phyloP scores from a whole-genome alignment of 2,113 vertebrate genomes.

The Engystomops pustulosus region DNA sequence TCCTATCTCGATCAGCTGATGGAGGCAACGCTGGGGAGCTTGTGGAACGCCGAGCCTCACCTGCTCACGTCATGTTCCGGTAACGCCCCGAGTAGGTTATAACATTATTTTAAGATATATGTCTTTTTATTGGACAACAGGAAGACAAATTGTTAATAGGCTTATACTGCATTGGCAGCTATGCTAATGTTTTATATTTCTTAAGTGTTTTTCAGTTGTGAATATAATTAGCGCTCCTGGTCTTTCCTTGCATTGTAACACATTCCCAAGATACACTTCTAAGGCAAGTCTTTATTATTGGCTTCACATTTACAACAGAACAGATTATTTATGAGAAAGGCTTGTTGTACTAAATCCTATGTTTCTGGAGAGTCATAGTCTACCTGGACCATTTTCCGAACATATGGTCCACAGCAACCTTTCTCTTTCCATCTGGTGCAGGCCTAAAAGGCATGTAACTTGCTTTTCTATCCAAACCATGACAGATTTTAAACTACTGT shows the following conservation, averaged over 20 bases:
- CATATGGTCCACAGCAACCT: constrained; percentile 61
- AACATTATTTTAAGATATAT: neutral
- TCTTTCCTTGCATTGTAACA: neutral
- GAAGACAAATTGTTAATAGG: neutral
- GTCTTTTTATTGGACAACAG: neutral
- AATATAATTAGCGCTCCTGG: neutral
- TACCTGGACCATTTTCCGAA: constrained; percentile 61
- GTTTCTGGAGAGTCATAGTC: constrained; percentile 46
- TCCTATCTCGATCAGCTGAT: too few species aligned
- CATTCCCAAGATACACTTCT: neutral
- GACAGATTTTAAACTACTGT: neutral
- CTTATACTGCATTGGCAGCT: neutral
- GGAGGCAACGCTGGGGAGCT: too few species aligned
- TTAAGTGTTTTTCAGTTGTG: constrained; percentile 11
- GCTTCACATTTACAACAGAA: constrained; percentile 4
- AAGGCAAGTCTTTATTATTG: neutral
- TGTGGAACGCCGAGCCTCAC: too few species aligned
- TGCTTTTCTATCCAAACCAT: constrained; percentile 53
- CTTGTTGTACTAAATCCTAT: constrained; percentile 17
- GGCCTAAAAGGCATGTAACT: constrained; percentile 62
- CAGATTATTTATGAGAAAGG: constrained; percentile 35
- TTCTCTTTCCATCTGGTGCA: constrained; percentile 63
- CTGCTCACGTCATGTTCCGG: too few species aligned
- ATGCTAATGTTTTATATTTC: constrained; percentile 9
- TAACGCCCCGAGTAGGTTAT: too few species aligned